Evolutionary conservation across 2,888 invertebrate genomes (phyloP), one percentile per base, ranked within the genome.

Genomic region (Anthoptus insignis): DNA sequence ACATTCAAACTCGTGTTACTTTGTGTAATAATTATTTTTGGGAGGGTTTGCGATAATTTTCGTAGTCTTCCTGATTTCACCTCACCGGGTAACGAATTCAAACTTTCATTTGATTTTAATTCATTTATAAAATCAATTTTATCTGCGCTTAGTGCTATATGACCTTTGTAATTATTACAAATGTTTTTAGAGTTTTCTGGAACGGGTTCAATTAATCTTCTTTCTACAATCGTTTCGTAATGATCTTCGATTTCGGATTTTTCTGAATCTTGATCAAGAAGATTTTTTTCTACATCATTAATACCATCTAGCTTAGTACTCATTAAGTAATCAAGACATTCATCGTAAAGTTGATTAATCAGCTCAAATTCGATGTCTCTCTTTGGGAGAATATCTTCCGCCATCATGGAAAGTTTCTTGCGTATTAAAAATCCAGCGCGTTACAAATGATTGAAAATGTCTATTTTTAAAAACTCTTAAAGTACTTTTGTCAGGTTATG

Each of bases 21-120:
- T 54, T 90, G 85, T 0, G 92, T 92, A 32, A 93, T 89, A 1
- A 91, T 84, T 3, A 93, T 93, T 70, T 86, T 92, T 0, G 92
- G 92, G 7, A 92, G 65, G 39, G 89, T 88, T 58, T 85, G 82
- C 0, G 92, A 93, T 0, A 92, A 54, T 67, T 81, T 88, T 24
- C 91, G 79, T 9, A 92, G 70, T 60, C 92, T 81, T 14, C 86
- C 85, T 0, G 91, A 89, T 67, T 82, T 84, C 0, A 77, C 66
- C 21, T 88, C 86, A 2, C 80, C 81, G 34, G 73, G 70, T 1
- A 80, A 50, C 0, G 86, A 85, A 57, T 78, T 78, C 0, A 82
- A 63, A 61, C 87, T 88, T 67, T 83, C 85, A 21, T 72, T 79
- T 0, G 81, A 80, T 56, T 76, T 81, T 4, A 81, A 45, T 76